Percentiles rank a stretch among this genome's conserved stretches.
Conservation (phyloP, 2,797 vertebrate species). For the Falco biarmicus region DNA sequence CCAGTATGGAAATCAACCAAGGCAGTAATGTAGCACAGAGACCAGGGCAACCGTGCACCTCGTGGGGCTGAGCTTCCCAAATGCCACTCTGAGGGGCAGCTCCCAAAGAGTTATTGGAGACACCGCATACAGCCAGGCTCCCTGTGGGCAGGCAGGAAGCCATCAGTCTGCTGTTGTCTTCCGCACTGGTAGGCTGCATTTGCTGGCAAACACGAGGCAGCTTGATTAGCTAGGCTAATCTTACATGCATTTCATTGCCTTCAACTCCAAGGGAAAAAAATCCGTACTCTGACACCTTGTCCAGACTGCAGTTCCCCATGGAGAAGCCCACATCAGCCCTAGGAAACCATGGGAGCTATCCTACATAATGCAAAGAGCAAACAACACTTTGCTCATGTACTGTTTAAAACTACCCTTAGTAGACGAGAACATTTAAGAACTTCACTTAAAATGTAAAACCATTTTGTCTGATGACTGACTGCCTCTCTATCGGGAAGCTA, state of each 20-base stretch:
- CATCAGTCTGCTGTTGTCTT: not conserved
- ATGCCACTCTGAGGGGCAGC: not conserved
- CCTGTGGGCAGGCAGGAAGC: not conserved
- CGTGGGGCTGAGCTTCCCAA: not conserved
- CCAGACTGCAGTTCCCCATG: not conserved
- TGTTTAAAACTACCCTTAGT: not conserved
- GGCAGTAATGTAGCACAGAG: not conserved
- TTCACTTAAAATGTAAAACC: not conserved
- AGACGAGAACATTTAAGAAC: not conserved
- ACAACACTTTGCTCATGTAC: not conserved
- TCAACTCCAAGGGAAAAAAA: too few relatives aligned
- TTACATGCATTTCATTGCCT: not conserved
- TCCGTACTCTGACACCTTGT: not conserved
- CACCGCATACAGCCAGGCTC: not conserved
- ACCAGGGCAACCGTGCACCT: not conserved
- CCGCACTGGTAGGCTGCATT: not conserved
- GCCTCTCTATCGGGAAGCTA: not conserved
- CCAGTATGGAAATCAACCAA: not conserved
- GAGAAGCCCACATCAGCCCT: not conserved
- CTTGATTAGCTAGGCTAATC: not conserved
- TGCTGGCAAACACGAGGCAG: not conserved
- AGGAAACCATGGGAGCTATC: not conserved
- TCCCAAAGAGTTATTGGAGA: not conserved
- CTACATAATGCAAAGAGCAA: rapidly evolving
- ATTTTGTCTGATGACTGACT: not conserved